Evolutionary conservation across 2,888 invertebrate genomes (phyloP).

Genomic region (Rhogogaster chlorosoma): DNA sequence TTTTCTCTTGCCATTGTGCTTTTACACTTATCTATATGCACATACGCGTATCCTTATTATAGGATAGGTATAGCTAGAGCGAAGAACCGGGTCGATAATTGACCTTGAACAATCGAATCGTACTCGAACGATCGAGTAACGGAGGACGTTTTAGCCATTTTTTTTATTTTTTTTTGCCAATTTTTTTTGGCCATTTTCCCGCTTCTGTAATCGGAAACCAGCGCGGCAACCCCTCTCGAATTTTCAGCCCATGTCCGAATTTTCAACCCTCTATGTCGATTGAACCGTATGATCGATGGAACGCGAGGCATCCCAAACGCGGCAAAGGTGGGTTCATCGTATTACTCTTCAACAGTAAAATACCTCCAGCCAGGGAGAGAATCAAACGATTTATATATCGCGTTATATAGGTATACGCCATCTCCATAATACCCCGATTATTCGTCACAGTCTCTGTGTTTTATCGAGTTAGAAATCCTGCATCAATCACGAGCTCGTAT

Average conservation of each 20-base stretch:
- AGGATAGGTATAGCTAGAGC: neutral
- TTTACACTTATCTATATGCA: conserved; percentile 15
- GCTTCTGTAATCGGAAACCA: conserved; percentile 18
- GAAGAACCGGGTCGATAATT: neutral
- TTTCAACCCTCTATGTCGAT: conserved; percentile 27
- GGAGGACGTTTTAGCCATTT: neutral
- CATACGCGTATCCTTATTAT: neutral
- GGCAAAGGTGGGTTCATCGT: conserved; percentile 35
- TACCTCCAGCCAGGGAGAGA: conserved; percentile 22
- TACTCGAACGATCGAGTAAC: neutral
- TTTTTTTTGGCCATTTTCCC: neutral
- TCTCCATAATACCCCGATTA: conserved; percentile 18
- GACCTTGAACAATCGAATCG: conserved; percentile 7
- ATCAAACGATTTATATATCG: conserved; percentile 34
- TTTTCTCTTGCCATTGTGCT: conserved; percentile 24
- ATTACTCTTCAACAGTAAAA: conserved; percentile 35
- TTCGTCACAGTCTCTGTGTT: conserved; percentile 18
- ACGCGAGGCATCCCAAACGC: conserved; percentile 22
- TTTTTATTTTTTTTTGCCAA: neutral
- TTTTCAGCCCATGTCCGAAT: conserved; percentile 19
- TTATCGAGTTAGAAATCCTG: conserved; percentile 11
- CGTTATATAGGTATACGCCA: neutral
- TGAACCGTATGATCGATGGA: conserved; percentile 43
- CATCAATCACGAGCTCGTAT: conserved; percentile 6
- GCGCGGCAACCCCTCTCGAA: neutral